Percentiles rank a stretch among this genome's conserved stretches.
Evolutionary conservation across 2,113 vertebrate genomes (phyloP).

Genomic region (Erythrocercus mccallii): DNA sequence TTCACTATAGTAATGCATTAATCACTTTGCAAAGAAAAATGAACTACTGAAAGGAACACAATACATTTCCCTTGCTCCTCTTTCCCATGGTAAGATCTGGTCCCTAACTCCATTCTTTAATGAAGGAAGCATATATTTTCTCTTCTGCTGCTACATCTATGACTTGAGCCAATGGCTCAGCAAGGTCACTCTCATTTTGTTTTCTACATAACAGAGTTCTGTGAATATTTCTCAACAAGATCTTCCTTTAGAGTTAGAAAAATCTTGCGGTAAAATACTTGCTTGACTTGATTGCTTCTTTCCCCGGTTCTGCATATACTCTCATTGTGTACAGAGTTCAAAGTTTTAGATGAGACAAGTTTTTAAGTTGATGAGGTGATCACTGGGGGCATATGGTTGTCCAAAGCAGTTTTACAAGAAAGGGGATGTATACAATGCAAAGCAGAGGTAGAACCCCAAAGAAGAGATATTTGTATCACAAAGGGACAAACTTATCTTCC

Average conservation of each 20-base stretch:
- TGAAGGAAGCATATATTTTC: constrained; percentile 14
- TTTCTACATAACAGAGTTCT: neutral
- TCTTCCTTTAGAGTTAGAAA: neutral
- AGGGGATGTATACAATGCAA: neutral
- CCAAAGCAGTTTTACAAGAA: neutral
- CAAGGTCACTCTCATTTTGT: neutral
- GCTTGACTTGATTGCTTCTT: neutral
- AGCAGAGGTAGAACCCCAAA: neutral
- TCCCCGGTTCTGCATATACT: neutral
- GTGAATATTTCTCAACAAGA: neutral
- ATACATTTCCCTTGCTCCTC: constrained; percentile 55
- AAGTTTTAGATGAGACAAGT: neutral
- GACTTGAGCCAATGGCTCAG: neutral
- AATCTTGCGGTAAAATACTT: neutral
- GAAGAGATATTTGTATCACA: neutral
- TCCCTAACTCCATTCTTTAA: constrained; percentile 40
- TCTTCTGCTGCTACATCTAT: neutral
- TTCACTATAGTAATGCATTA: constrained; percentile 76
- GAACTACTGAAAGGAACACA: constrained; percentile 70
- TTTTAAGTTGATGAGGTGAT: neutral
- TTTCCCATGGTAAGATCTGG: constrained; percentile 27
- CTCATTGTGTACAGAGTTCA: neutral
- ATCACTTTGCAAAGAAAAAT: constrained; percentile 76
- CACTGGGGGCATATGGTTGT: neutral
- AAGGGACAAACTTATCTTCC: neutral